Conservation (phyloP, 2,797 vertebrate genomes). For the Sternarchorhynchus goeldii region DNA sequence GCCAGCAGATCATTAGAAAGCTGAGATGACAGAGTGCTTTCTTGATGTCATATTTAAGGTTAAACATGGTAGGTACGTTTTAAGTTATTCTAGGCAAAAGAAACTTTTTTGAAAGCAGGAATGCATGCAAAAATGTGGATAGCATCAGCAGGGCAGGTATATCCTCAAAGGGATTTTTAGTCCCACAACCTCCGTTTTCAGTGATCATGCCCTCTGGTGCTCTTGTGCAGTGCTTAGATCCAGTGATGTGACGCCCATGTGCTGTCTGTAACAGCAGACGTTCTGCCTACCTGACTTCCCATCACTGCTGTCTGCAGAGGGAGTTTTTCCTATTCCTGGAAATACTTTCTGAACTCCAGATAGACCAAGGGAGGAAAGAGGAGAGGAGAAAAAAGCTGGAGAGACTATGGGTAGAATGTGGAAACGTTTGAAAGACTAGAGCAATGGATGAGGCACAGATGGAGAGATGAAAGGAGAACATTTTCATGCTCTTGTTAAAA, state of each 20-base stretch:
- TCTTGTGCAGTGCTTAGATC: slow-evolving; percentile 20
- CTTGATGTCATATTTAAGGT: not conserved
- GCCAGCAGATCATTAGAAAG: slow-evolving; percentile 11
- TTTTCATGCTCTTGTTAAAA: not conserved
- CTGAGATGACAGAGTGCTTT: not conserved
- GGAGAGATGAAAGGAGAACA: not conserved
- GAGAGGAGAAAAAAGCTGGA: slow-evolving; percentile 3
- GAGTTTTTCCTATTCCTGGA: slow-evolving; percentile 77
- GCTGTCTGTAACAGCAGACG: slow-evolving; percentile 25
- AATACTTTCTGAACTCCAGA: slow-evolving; percentile 69
- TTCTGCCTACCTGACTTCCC: slow-evolving; percentile 77
- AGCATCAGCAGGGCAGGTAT: not conserved
- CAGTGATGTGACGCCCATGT: slow-evolving; percentile 1
- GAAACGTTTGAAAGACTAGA: slow-evolving; percentile 34
- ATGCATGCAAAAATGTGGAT: not conserved
- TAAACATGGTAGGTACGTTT: not conserved
- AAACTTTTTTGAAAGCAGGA: not conserved
- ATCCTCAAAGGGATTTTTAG: not conserved
- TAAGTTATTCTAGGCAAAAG: not conserved
- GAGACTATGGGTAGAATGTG: slow-evolving; percentile 44
- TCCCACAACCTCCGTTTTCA: not conserved
- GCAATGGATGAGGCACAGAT: slow-evolving; percentile 32
- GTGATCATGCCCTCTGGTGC: slow-evolving; percentile 23
- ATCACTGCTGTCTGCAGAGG: slow-evolving; percentile 76
- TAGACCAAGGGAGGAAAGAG: slow-evolving; percentile 26